Evolutionary conservation across 2,888 invertebrate genomes (phyloP), one percentile per base, ranked within the genome.

Genomic region (Lymantria monacha): DNA sequence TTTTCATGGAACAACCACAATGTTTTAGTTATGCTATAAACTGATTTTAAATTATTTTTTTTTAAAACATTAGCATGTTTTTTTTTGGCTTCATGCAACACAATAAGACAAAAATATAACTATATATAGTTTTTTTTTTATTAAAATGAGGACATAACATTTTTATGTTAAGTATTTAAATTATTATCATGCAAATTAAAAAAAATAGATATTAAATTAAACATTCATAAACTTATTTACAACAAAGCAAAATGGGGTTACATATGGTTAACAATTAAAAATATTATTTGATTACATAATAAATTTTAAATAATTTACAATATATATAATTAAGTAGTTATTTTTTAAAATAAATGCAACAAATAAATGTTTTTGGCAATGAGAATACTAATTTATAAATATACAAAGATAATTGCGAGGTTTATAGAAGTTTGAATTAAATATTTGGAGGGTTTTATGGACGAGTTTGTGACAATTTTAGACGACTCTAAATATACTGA

Each of bases 261-360:
- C 15, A 30, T 42, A 41, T 49, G 42, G 33, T 12, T 12, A 22
- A 11, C 30, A 41, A 15, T 30, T 38, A 40, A 31, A 46, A 42
- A 11, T 47, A 43, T 22, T 43, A 14, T 13, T 22, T 36, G 22
- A 33, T 10, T 13, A 44, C 12, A 44, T 30, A 33, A 36, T 36
- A 51, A 38, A 48, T 14, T 49, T 44, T 46, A 45, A 22, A 12
- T 42, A 52, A 45, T 3, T 22, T 22, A 22, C 5, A 3, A 3
- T 22, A 12, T 8, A 40, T 15, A 30, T 14, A n/a, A 13, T 46
- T 53, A 37, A 22, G 31, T 44, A 48, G 13, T 33, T 41, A 41
- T 41, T 41, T 41, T 41, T 15, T 33, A 53, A 43, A 46, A 49
- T 53, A 49, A 53, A 49, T 46, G 53, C 46, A 53, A 49, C 11